phyloP scores from a whole-genome alignment of 2,888 invertebrate species.

The Drosophila putrida region DNA sequence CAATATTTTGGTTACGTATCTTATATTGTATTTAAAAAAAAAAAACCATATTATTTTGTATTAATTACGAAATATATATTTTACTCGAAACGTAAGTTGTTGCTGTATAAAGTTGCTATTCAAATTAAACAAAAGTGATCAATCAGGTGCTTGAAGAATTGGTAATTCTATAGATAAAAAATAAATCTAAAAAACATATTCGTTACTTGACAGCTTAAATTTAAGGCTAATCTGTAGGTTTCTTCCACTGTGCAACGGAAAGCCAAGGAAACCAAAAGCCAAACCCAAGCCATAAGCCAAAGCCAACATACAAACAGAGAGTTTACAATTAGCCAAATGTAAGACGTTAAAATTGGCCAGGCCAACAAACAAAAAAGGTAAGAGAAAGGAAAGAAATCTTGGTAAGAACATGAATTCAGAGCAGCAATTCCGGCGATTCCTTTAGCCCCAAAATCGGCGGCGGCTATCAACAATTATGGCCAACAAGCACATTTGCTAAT shows the following conservation, averaged over 20 bases:
- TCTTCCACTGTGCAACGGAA: constrained; percentile 12
- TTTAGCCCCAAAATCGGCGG: constrained; percentile 12
- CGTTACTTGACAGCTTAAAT: no score
- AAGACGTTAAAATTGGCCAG: constrained; percentile 44
- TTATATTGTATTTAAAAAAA: no score
- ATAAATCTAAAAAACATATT: no score
- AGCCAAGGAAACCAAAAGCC: constrained; percentile 42
- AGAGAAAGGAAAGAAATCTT: constrained; percentile 3
- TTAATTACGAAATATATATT: no score
- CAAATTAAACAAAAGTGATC: no score
- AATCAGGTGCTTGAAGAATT: no score
- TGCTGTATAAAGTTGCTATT: no score
- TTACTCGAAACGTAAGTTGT: no score
- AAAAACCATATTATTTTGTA: no score
- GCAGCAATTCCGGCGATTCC: constrained; percentile 15
- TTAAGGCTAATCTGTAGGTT: no score
- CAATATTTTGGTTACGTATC: no score
- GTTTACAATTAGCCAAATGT: constrained; percentile 71
- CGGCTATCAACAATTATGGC: constrained; percentile 59
- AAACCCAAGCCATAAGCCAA: constrained; percentile 20
- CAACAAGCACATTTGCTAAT: constrained; percentile 74
- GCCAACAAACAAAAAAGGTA: constrained; percentile 9
- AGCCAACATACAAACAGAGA: constrained; percentile 16
- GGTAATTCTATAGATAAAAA: no score
- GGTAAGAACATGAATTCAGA: constrained; percentile 12